Base-by-base conservation (phyloP, 2,113 vertebrate species). In the Garra rufa region DNA sequence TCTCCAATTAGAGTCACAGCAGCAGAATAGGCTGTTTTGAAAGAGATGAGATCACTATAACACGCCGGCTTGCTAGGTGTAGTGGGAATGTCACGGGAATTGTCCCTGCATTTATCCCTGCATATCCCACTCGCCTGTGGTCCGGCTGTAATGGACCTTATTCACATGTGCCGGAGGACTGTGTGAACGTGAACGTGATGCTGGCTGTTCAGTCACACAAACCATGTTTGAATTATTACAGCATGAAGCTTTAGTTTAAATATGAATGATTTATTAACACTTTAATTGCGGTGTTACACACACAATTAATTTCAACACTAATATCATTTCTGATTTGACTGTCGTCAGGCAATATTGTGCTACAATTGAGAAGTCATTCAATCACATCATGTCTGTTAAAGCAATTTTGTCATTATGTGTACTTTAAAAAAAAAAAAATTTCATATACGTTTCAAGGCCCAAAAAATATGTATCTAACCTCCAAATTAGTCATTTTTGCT, bases 1-100 rank as follows among this genome's bases (percentile, higher is more conserved):
- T 95, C 94, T 95, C 86, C 88, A 86, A 92, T 95, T 94, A 93
- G 89, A 84, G 93, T 95, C 90, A 89, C 88, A 93, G 88, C 92
- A 87, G 69, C 65, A 79, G 86, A 87, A 90, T 87, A 55, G 87
- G 83, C 86, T 83, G 71, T 85, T 80, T 87, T 87, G 85, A 84
- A 76, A 83, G 85, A 0, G 65, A 86, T 80, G 76, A 82, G 44
- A 24, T 41, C 77, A 85, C 88, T 67, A 50, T 41, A 41, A 38
- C 17, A 13, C 63, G 84, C 43, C n/a, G 10, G 70, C 67, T 59
- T 21, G 55, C 3, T 38, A 81, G 26, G 24, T 57, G 65, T 38
- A 41, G n/a, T n/a, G 21, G n/a, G 14, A 11, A 81, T 75, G 21
- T 34, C n/a, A 74, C 1, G 34, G 28, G 70, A 85, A 48, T 48